Conservation (phyloP, 2,113 vertebrate species). For the Tragulus kanchil region DNA sequence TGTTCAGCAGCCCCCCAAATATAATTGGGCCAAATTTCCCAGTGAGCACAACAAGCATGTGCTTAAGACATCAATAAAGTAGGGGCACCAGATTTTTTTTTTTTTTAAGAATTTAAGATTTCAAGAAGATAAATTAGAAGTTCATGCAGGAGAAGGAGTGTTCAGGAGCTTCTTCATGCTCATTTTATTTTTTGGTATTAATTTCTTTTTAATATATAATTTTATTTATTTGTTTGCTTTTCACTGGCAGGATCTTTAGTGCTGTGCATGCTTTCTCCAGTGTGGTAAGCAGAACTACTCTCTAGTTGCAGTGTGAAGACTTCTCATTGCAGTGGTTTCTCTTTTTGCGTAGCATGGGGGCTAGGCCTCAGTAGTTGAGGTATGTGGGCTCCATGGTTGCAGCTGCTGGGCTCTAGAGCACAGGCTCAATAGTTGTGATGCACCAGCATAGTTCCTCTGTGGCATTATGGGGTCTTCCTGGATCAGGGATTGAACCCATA, state of each 20-base stretch:
- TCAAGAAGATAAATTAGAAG: neutral
- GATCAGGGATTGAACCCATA: neutral
- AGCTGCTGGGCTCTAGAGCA: neutral
- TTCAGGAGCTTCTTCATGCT: neutral
- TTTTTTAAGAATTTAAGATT: neutral
- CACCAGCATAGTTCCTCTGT: neutral
- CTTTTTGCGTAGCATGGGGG: neutral
- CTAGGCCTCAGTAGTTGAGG: too few relatives aligned
- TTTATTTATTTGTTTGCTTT: neutral
- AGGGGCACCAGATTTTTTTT: fast-evolving
- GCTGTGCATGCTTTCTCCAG: neutral
- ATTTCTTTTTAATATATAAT: neutral
- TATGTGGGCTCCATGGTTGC: neutral
- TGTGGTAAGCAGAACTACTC: neutral
- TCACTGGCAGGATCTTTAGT: neutral
- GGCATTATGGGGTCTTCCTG: neutral
- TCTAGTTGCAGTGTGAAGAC: neutral
- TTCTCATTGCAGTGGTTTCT: neutral
- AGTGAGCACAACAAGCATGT: neutral
- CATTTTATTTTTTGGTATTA: neutral
- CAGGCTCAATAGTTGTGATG: neutral
- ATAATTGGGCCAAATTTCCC: neutral
- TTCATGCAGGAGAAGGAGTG: neutral
- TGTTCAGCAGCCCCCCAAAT: neutral
- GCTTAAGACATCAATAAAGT: neutral